Evolutionary conservation across 2,113 vertebrate species (phyloP).

Genomic region (Chaetura pelagica): DNA sequence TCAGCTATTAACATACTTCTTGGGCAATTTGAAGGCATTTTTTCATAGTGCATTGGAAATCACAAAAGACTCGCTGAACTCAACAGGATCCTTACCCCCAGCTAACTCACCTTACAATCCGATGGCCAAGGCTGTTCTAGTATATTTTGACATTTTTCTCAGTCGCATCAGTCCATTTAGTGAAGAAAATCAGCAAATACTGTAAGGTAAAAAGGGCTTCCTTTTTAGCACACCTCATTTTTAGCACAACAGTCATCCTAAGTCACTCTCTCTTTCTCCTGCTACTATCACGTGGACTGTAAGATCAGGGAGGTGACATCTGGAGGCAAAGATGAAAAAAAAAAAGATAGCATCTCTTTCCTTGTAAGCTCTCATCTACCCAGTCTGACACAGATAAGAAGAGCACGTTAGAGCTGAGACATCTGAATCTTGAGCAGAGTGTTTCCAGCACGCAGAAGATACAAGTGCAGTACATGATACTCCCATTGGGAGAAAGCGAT

Average conservation of each 20-base stretch:
- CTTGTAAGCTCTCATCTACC: background rate
- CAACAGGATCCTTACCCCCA: background rate
- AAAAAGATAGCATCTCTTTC: background rate
- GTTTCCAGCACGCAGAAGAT: background rate
- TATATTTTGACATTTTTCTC: background rate
- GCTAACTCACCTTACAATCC: background rate
- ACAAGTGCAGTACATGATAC: rapidly evolving
- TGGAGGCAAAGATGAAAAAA: background rate
- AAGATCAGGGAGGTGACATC: background rate
- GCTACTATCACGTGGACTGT: background rate
- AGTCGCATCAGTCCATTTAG: background rate
- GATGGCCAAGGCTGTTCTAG: background rate
- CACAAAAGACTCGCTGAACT: slow-evolving; percentile 61
- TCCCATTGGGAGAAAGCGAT: background rate
- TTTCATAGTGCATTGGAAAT: slow-evolving; percentile 44
- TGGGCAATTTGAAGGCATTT: slow-evolving; percentile 49
- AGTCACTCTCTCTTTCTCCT: background rate
- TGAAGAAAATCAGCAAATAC: background rate
- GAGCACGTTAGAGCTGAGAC: rapidly evolving
- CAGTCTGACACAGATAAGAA: background rate
- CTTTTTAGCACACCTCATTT: background rate
- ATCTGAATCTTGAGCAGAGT: background rate
- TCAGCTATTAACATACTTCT: slow-evolving; percentile 68
- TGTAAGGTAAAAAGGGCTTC: background rate
- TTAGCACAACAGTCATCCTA: background rate